These are phyloP conservation scores for Holothuria leucospilota DNA, from an alignment of 53 echinoderm and acorn worm species.

Conservation along the genomic window DNA sequence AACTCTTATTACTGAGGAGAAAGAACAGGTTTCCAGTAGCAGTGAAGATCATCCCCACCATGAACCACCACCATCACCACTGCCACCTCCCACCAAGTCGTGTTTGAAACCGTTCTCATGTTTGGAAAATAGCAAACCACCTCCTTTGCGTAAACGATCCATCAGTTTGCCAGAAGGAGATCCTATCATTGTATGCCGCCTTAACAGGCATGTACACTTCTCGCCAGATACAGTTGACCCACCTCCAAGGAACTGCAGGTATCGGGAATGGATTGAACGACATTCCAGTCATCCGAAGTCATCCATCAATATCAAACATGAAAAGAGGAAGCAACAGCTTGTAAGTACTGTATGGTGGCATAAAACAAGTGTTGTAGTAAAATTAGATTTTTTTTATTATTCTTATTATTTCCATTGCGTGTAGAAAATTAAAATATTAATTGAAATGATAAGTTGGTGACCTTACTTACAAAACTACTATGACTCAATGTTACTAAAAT, in stretches of 20 bases:
- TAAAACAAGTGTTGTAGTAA: neutral
- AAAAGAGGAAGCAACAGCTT: conserved; percentile 90
- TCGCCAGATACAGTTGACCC: conserved; percentile 93
- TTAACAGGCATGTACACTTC: conserved; percentile 76
- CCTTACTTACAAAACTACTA: too few relatives aligned
- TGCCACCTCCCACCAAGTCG: conserved; percentile 7
- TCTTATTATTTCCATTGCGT: too few relatives aligned
- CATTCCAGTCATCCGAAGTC: conserved; percentile 49
- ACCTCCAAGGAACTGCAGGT: conserved; percentile 68
- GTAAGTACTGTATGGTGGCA: conserved; percentile 57
- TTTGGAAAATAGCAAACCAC: neutral
- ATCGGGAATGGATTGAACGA: conserved; percentile 86
- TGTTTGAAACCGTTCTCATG: neutral
- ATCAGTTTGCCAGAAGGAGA: conserved; percentile 63
- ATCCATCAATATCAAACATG: conserved; percentile 81
- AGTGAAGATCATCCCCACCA: neutral
- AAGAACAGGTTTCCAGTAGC: conserved; percentile 47
- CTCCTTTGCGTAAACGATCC: conserved; percentile 46
- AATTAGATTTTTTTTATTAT: too few relatives aligned
- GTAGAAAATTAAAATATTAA: too few relatives aligned
- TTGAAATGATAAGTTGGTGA: too few relatives aligned
- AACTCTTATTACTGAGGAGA: neutral
- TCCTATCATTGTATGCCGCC: neutral
- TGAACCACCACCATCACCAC: conserved; percentile 26
- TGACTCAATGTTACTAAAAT: too few relatives aligned